Evolutionary conservation across 2,113 vertebrate genomes (phyloP).

Genomic region (Ciconia maguari): DNA sequence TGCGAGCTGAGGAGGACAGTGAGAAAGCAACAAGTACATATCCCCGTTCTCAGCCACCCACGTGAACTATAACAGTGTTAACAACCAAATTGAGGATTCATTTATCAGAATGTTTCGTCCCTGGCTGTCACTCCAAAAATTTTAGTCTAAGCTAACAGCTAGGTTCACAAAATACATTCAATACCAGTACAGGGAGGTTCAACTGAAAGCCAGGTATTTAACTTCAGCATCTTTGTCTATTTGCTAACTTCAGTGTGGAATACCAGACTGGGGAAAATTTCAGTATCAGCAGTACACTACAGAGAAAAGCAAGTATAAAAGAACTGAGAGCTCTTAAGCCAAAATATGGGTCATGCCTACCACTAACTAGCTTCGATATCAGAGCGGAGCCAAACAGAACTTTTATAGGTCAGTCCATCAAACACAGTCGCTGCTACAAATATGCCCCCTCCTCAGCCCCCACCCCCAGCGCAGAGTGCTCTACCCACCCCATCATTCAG

Average conservation of each 20-base stretch:
- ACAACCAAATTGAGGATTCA: neutral
- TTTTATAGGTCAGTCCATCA: neutral
- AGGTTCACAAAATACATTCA: neutral
- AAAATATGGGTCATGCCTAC: neutral
- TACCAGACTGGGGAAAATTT: neutral
- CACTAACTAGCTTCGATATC: neutral
- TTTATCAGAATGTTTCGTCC: neutral
- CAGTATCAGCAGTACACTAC: rapidly evolving
- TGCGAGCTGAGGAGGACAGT: neutral
- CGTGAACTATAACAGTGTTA: neutral
- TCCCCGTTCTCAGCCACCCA: neutral
- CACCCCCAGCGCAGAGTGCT: neutral
- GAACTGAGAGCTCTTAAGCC: neutral
- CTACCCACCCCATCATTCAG: neutral
- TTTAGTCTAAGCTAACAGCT: neutral
- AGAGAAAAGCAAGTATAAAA: neutral
- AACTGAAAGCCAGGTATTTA: neutral
- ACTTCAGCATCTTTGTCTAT: neutral
- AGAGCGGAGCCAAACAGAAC: neutral
- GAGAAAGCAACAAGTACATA: neutral
- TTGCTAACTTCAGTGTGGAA: neutral
- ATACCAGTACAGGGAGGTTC: neutral
- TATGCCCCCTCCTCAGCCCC: neutral
- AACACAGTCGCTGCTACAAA: neutral
- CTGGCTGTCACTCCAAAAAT: neutral